These are phyloP conservation scores for Trichoplusia ni DNA, from an alignment of 1,140 invertebrate species.

Conservation along the genomic window DNA sequence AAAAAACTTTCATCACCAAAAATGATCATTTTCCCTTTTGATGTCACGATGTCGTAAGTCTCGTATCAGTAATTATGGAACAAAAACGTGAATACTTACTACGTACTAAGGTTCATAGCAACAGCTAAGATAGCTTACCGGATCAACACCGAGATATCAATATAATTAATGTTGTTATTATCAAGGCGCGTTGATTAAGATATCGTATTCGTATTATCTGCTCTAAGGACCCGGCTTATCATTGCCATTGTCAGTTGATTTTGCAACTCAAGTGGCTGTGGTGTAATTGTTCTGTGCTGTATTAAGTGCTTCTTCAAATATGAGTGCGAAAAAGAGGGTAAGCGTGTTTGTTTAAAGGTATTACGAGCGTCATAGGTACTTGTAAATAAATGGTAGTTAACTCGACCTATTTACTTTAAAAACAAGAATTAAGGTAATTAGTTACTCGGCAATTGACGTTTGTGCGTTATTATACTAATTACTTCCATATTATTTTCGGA, in stretches of 20 bases:
- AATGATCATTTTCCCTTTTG: too few relatives aligned
- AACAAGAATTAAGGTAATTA: too few relatives aligned
- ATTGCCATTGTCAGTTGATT: constrained; percentile 59
- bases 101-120: too few relatives aligned
- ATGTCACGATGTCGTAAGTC: too few relatives aligned
- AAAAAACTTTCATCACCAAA: too few relatives aligned
- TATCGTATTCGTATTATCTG: constrained; percentile 56
- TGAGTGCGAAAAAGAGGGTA: constrained; percentile 23
- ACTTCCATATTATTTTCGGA: too few relatives aligned
- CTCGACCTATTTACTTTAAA: too few relatives aligned
- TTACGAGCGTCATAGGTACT: neutral
- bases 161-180: constrained; percentile 28
- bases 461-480: too few relatives aligned
- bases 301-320: constrained; percentile 36
- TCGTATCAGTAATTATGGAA: too few relatives aligned
- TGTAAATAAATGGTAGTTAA: too few relatives aligned
- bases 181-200: constrained; percentile 53
- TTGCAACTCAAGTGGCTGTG: constrained; percentile 48
- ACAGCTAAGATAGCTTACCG: constrained; percentile 7
- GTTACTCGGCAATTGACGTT: too few relatives aligned
- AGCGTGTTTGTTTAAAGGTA: neutral
- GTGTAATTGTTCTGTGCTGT: constrained; percentile 27
- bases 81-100: too few relatives aligned
- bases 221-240: constrained; percentile 38
- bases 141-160: constrained; percentile 7